Base-by-base conservation (phyloP, 2,797 vertebrate genomes). In the Acrocephalus scirpaceus region DNA sequence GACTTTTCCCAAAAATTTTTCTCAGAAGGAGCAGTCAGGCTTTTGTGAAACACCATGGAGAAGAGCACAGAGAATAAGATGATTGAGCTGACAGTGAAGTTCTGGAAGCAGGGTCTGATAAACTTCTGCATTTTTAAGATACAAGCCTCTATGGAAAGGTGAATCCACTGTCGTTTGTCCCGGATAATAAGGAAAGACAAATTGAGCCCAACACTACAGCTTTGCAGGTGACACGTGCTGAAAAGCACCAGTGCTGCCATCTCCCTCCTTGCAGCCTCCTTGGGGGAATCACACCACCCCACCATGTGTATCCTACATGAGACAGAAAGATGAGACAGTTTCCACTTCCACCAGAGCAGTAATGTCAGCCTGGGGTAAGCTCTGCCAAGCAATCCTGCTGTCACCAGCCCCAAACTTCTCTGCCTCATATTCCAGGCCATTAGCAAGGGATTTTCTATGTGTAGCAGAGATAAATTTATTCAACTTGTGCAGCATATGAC, bases 271-370 rank as follows among this genome's bases (percentile, higher is more conserved):
- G 0, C 54, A 58, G 58, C 21, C 45, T 56, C 22, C 29, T 19
- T 25, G 3, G n/a, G 40, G 61, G 13, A 64, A 26, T 14, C 56
- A 76, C 1, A 0, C 8, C 26, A 45, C 26, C 26, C 7, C 0
- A 12, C 65, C 32, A 25, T 18, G 25, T 75, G 16, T n/a, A 18
- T 66, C 32, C 14, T 6, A 10, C 17, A 15, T 7, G 44, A 85
- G 38, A 38, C 1, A 5, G 36, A 70, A 58, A 53, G 65, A 15
- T 7, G 44, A 85, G 38, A 34, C 1, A 5, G 40, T 2, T 1
- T 58, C 42, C 9, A 15, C 29, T 76, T 65, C 45, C 64, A n/a
- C 47, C 47, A 51, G 60, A 66, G 64, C 60, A 80, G 38, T 30
- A 14, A 53, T 50, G 14, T 50, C 72, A 53, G 38, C 22, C 42